Evolutionary conservation across 2,797 vertebrate genomes (phyloP).

Genomic region (Onychomys arenicola): DNA sequence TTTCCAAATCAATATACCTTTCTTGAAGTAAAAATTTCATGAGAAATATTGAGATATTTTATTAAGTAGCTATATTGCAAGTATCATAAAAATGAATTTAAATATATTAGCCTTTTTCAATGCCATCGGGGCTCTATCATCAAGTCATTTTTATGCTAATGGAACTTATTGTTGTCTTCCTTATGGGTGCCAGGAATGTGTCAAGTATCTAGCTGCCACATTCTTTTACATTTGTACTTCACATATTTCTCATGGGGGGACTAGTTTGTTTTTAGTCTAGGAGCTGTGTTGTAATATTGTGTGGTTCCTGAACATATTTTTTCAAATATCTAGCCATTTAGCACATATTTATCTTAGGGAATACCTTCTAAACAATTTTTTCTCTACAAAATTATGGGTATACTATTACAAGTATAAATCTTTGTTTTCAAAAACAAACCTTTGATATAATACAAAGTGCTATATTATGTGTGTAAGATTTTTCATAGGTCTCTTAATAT

Average conservation of each 20-base stretch:
- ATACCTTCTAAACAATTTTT: background rate
- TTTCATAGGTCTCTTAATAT: background rate
- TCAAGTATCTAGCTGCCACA: background rate
- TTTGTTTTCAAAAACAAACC: background rate
- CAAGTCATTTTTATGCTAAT: background rate
- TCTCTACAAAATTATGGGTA: background rate
- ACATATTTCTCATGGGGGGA: background rate
- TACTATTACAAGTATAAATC: background rate
- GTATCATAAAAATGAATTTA: background rate
- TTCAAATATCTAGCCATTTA: background rate
- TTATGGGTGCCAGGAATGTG: background rate
- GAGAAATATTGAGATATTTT: background rate
- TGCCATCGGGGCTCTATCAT: background rate
- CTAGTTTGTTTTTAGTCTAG: background rate
- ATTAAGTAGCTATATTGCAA: background rate
- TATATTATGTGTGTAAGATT: background rate
- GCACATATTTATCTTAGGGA: background rate
- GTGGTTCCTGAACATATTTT: background rate
- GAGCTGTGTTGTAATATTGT: background rate
- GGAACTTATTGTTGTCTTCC: background rate
- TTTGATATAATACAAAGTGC: background rate
- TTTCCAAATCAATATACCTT: background rate
- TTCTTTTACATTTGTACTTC: background rate
- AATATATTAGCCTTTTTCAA: background rate
- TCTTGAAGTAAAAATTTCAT: background rate